Evolutionary conservation across 2,797 vertebrate genomes (phyloP), one percentile per base, ranked within the genome.

Genomic region (Poecilia gillii): DNA sequence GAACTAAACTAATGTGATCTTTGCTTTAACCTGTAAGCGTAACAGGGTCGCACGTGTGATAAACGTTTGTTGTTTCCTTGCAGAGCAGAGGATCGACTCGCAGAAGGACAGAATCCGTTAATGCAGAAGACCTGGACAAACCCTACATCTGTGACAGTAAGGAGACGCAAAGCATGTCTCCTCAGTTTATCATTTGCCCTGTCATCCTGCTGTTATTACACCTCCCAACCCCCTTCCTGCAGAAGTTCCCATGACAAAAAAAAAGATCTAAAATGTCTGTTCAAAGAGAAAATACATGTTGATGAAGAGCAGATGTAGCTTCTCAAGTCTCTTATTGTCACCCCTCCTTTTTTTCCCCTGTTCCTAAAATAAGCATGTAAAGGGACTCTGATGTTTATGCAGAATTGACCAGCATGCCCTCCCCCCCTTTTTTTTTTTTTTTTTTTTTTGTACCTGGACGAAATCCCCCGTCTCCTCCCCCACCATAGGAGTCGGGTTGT

Each of bases 91-190:
- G 97, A 82, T 97, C 97, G 59, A 96, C 96, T 81, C 97, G 97
- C 86, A 97, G 97, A 93, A 97, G 96, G 91, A 95, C 97, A 9
- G 98, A 99, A 57, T 94, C 97, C 4, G 95, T 96, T 70, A 96
- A 95, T 87, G 94, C 85, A 59, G 98, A 99, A 33, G 98, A 99
- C 88, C 97, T 98, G 43, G 98, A 99, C 93, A 99, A 99, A 92
- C 98, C 98, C 83, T 99, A 98, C 90, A 97, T 99, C 95, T 99
- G 98, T 93, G 98, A 99, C 96, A 99, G 98, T 99, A 97, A 97
- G 98, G 95, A 41, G 46, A 70, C 49, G 57, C 47, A 7, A 71
- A n/a, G 53, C 82, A 3, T 39, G 0, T 1, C 4, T 55, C 6
- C 7, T 72, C 31, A 79, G 11, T 43, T 5, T 57, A 45, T 80